These are phyloP conservation scores for Idris sp. DNA, from an alignment of 1,140 invertebrate genomes.

Conservation along the genomic window DNA sequence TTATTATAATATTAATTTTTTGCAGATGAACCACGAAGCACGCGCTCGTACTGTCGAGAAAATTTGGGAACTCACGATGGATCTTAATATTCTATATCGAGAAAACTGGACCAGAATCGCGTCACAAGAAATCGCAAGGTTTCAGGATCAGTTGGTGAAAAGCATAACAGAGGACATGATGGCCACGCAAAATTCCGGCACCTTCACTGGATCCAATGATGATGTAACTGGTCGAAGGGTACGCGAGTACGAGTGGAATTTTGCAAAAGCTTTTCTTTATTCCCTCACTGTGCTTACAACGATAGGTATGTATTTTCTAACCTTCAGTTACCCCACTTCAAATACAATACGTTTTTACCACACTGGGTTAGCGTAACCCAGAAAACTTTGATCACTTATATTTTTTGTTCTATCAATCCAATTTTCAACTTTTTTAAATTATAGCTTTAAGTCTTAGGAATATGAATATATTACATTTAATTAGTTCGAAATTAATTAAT, in stretches of 20 bases:
- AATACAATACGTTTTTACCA: no score
- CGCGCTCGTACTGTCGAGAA: conserved; percentile 88
- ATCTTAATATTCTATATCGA: conserved; percentile 94
- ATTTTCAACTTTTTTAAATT: no score
- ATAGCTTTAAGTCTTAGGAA: no score
- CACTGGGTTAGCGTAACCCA: no score
- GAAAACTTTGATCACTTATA: no score
- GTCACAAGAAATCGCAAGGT: conserved; percentile 90
- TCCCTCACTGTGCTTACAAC: conserved; percentile 97
- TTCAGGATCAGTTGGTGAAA: conserved; percentile 91
- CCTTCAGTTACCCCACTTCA: no score
- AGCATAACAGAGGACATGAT: conserved; percentile 87
- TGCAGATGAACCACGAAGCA: conserved; percentile 80
- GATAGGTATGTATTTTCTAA: conserved; percentile 91
- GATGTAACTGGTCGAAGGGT: conserved; percentile 68
- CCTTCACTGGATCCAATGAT: conserved; percentile 65
- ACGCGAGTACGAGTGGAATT: conserved; percentile 89
- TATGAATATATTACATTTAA: no score
- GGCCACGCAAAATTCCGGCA: conserved; percentile 75
- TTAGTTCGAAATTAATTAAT: no score
- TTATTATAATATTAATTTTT: no score
- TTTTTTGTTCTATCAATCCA: no score
- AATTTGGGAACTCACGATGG: conserved; percentile 97
- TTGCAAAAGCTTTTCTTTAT: conserved; percentile 96
- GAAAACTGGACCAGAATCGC: conserved; percentile 96